Percentiles rank a stretch among this genome's conserved stretches.
These are phyloP conservation scores for Sinocyclocheilus grahami DNA, from an alignment of 2,113 vertebrate genomes.

Conservation along the genomic window DNA sequence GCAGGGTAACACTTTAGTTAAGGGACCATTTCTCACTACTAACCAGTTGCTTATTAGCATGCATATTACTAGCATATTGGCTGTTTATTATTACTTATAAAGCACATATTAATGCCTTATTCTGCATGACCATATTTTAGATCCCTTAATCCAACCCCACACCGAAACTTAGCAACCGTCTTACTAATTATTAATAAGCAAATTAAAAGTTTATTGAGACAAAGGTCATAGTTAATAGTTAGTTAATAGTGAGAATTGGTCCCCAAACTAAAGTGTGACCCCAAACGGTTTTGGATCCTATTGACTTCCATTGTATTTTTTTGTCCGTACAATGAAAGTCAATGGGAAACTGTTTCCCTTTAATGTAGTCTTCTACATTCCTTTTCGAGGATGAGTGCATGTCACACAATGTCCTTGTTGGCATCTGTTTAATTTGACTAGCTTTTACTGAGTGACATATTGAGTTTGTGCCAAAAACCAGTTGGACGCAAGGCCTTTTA, in stretches of 20 bases:
- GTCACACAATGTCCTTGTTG: not conserved
- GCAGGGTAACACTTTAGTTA: too few species aligned
- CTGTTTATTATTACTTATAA: too few species aligned
- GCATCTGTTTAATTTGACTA: slow-evolving; percentile 1
- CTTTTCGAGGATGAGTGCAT: not conserved
- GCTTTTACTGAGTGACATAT: not conserved
- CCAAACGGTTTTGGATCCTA: not conserved
- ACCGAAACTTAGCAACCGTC: too few species aligned
- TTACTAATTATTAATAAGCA: too few species aligned
- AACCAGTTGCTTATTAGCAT: too few species aligned
- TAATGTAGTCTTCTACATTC: not conserved
- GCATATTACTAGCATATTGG: too few species aligned
- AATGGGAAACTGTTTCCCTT: not conserved
- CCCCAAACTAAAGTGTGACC: not conserved
- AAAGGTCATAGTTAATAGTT: too few species aligned
- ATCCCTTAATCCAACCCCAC: too few species aligned
- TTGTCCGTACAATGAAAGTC: not conserved
- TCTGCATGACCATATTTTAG: too few species aligned
- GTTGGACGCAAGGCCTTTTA: not conserved
- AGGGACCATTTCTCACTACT: too few species aligned
- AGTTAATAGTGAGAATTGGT: not conserved
- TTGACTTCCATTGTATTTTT: not conserved
- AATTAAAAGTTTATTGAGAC: too few species aligned
- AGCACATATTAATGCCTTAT: too few species aligned
- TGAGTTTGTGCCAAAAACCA: not conserved